Evolutionary conservation across 2,797 vertebrate species (phyloP), one percentile per base, ranked within the genome.

Genomic region (Rhyacichthys aspro): DNA sequence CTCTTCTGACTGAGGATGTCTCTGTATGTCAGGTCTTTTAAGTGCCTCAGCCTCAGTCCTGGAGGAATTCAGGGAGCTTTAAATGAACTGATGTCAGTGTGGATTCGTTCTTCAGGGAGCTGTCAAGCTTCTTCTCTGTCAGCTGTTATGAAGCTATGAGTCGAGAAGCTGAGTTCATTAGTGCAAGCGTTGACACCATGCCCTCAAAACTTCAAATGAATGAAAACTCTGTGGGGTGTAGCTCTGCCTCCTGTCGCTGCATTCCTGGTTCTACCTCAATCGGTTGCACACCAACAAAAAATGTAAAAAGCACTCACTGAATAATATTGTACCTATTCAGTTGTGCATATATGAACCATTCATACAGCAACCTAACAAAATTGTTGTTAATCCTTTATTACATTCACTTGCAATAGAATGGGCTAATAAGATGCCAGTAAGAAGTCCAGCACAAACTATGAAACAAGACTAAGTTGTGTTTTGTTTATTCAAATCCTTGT

Each of bases 161-260:
- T 55, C 18, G 55, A 55, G 56, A 8, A 41, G 47, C 55, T 55
- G 55, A 50, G 70, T 66, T 83, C 62, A 74, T 84, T 67, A 43
- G 55, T 46, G 43, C 61, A 44, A 43, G 52, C 48, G 58, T 18
- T 61, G 67, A 72, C 71, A 33, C 18, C 9, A 8, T 59, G 43
- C 12, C 23, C 53, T 52, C 48, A 70, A 72, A 16, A 63, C 55
- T 64, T 58, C 43, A 55, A 38, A 59, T 59, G 14, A 33, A 57
- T 59, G 14, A 33, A 34, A 36, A 14, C 45, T 44, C 34, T n/a
- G n/a, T 23, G 33, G 10, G 12, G 18, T 60, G 49, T 5, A 42
- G 34, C 18, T 50, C 37, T 55, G 23, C 19, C 42, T 60, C 8
- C 14, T 48, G 34, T 32, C 41, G 16, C 15, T 33, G 12, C n/a